Base-by-base conservation (phyloP, 2,797 vertebrate genomes). In the Microctenopoma steveboyesi region DNA sequence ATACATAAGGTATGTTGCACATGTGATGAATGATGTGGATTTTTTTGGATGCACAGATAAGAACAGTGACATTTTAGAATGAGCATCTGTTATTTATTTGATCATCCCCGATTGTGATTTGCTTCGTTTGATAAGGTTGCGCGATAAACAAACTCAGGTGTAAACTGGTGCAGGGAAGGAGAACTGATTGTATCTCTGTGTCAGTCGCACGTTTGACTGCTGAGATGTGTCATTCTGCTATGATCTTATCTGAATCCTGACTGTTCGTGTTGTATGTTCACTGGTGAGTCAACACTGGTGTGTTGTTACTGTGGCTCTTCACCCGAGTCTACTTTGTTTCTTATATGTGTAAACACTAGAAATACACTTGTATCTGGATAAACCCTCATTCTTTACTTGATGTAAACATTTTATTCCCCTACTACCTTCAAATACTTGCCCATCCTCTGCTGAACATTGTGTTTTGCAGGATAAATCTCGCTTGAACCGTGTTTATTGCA, bases 171-270 rank as follows among this genome's bases (percentile, higher is more conserved):
- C 40, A 59, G 55, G 45, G 57, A 63, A n/a, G 74, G 56, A 25
- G 12, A 43, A 15, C 13, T 15, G 65, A 37, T 79, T 50, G 16
- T 43, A 61, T 84, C 69, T 53, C 54, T 30, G 22, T 16, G 6
- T 54, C 14, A 61, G 57, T 75, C 73, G 69, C 62, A 77, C 65
- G 52, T 62, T 18, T 13, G 67, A 77, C 58, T 78, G 70, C 81
- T 84, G 61, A 83, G 71, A 69, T 74, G 76, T 40, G 72, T 45
- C 35, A 58, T 4, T 2, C 56, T 49, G 64, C 74, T 33, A n/a
- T 13, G 46, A 70, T 79, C 42, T 27, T 35, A 75, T 51, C 59
- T 40, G 37, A 56, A 59, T 27, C 66, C 40, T 42, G 4, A 69
- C 69, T 62, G 39, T 37, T 66, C 43, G 5, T 42, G 27, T 7